Conservation (phyloP, 1,140 invertebrate genomes). For the Drosophila auraria region DNA sequence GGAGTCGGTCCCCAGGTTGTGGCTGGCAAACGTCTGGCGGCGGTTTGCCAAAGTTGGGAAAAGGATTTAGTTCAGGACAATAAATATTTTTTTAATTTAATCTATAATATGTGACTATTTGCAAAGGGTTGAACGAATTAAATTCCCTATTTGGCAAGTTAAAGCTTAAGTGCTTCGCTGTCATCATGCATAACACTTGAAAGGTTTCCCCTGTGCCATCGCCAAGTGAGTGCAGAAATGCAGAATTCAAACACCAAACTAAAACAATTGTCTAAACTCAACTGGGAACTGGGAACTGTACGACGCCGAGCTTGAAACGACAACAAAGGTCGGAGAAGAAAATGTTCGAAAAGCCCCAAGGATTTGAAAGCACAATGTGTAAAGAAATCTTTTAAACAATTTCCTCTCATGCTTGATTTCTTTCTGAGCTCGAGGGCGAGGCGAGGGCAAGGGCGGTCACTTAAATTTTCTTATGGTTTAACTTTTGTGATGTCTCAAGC, state of each 20-base stretch:
- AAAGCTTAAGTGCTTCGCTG: background rate
- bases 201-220: background rate
- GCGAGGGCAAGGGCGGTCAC: constrained; percentile 35
- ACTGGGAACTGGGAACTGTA: constrained; percentile 20
- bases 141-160: background rate
- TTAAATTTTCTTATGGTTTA: constrained; percentile 75
- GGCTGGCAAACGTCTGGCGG: constrained; percentile 50
- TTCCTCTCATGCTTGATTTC: constrained; percentile 64
- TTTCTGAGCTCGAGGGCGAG: constrained; percentile 12
- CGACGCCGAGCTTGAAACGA: constrained; percentile 18
- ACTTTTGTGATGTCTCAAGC: constrained; percentile 69
- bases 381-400: constrained; percentile 75
- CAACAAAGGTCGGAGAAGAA: constrained; percentile 27
- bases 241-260: constrained; percentile 66
- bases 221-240: constrained; percentile 32
- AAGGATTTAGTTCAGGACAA: background rate
- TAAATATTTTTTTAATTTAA: background rate
- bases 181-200: constrained; percentile 1
- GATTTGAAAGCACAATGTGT: constrained; percentile 59
- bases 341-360: constrained; percentile 54
- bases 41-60: constrained; percentile 24
- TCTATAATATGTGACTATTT: no score
- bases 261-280: constrained; percentile 66
- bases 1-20: constrained; percentile 28
- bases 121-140: background rate